These are phyloP conservation scores for Pseudochirops corinnae DNA, from an alignment of 2,797 vertebrate genomes.

Conservation along the genomic window DNA sequence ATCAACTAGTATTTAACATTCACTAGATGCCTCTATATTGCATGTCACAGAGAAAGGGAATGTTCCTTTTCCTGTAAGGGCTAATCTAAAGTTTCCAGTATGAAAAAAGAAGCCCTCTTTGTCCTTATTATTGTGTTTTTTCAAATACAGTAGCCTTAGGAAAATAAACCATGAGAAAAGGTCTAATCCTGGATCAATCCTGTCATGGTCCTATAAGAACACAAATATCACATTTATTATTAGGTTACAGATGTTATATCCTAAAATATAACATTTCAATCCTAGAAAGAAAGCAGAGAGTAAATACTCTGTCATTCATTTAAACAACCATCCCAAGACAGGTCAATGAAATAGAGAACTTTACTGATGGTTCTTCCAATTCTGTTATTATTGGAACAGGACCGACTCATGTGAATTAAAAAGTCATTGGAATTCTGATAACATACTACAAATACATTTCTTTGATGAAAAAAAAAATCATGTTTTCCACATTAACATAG, in stretches of 20 bases:
- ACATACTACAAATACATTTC: neutral
- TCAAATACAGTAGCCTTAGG: neutral
- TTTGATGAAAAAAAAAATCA: neutral
- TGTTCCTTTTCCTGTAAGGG: neutral
- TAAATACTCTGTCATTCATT: neutral
- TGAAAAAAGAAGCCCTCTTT: neutral
- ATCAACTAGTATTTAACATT: constrained; percentile 46
- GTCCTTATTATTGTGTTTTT: neutral
- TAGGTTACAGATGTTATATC: neutral
- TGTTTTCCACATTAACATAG: neutral
- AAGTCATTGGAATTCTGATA: neutral
- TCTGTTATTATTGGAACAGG: neutral
- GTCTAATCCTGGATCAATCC: neutral
- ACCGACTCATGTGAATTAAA: neutral
- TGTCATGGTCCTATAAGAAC: neutral
- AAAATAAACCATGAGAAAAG: neutral
- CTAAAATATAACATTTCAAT: neutral
- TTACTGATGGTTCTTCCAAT: neutral
- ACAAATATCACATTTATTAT: neutral
- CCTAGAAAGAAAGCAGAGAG: neutral
- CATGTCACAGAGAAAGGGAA: neutral
- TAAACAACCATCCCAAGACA: neutral
- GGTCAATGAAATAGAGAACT: neutral
- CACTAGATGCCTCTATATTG: neutral
- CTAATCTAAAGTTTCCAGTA: neutral